phyloP scores from a whole-genome alignment of 1,140 invertebrate species.

The Medauroidea extradentata region DNA sequence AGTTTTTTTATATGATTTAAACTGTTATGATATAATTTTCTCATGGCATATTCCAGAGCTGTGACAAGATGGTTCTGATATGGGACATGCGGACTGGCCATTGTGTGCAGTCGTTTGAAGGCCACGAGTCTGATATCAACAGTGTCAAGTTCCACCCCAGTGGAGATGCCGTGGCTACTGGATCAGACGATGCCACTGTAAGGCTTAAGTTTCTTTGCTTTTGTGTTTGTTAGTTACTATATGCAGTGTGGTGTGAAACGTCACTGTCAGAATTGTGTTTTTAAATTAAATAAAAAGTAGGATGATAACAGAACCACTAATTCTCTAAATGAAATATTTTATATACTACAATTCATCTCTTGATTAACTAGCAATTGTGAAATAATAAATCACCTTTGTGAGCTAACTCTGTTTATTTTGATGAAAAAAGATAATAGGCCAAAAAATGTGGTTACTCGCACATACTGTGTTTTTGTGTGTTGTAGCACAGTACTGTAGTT shows the following conservation, averaged over 20 bases:
- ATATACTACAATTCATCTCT: background rate
- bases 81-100: slow-evolving; percentile 99
- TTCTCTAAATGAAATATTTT: background rate
- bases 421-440: too few relatives aligned
- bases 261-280: background rate
- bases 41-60: slow-evolving; percentile 73
- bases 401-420: too few relatives aligned
- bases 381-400: too few relatives aligned
- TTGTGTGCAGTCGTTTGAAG: slow-evolving; percentile 98
- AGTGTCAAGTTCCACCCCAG: slow-evolving; percentile 98
- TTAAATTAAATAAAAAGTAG: background rate
- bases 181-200: slow-evolving; percentile 95
- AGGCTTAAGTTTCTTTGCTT: too few relatives aligned
- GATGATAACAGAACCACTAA: background rate
- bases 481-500: too few relatives aligned
- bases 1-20: too few relatives aligned
- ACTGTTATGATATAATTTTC: too few relatives aligned
- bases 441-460: too few relatives aligned
- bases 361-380: background rate
- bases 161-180: slow-evolving; percentile 96
- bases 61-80: slow-evolving; percentile 94
- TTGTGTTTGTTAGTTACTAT: too few relatives aligned
- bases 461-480: too few relatives aligned
- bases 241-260: background rate
- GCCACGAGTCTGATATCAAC: slow-evolving; percentile 98